Percentiles rank a stretch among this genome's conserved stretches.
phyloP scores from a whole-genome alignment of 2,888 invertebrate species.

The Silvanus unidentatus region DNA sequence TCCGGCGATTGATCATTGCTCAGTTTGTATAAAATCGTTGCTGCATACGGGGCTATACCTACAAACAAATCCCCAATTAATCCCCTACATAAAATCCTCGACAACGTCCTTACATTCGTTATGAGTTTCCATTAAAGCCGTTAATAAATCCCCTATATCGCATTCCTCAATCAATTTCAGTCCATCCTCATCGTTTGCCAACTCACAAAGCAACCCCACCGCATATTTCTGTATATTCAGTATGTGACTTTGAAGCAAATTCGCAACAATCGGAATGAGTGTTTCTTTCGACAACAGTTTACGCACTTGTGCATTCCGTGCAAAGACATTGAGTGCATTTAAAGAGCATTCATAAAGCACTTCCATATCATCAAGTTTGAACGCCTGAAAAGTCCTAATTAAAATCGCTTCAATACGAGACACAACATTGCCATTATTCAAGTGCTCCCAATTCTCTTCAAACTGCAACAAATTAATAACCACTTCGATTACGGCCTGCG shows the following conservation, averaged over 20 bases:
- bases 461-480: slow-evolving; percentile 73
- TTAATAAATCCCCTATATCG: slow-evolving; percentile 53
- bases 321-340: slow-evolving; percentile 96
- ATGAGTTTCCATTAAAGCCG: too few relatives aligned
- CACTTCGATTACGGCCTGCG: slow-evolving; percentile 95
- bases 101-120: too few relatives aligned
- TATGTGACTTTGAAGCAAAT: slow-evolving; percentile 55
- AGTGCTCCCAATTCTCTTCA: too few relatives aligned
- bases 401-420: too few relatives aligned
- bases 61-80: too few relatives aligned
- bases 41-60: slow-evolving; percentile 81
- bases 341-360: slow-evolving; percentile 98
- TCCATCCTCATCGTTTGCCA: too few relatives aligned
- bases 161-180: not conserved
- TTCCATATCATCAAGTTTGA: slow-evolving; percentile 86
- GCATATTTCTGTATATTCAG: too few relatives aligned
- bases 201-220: too few relatives aligned
- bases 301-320: slow-evolving; percentile 87
- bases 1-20: slow-evolving; percentile 97
- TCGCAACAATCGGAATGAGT: slow-evolving; percentile 94
- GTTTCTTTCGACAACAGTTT: slow-evolving; percentile 84
- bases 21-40: slow-evolving; percentile 95
- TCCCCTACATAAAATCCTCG: too few relatives aligned
- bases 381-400: slow-evolving; percentile 48
- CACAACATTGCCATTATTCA: too few relatives aligned